Evolutionary conservation across 2,797 vertebrate genomes (phyloP), one percentile per base, ranked within the genome.

Genomic region (Paedocypris micromegethes): DNA sequence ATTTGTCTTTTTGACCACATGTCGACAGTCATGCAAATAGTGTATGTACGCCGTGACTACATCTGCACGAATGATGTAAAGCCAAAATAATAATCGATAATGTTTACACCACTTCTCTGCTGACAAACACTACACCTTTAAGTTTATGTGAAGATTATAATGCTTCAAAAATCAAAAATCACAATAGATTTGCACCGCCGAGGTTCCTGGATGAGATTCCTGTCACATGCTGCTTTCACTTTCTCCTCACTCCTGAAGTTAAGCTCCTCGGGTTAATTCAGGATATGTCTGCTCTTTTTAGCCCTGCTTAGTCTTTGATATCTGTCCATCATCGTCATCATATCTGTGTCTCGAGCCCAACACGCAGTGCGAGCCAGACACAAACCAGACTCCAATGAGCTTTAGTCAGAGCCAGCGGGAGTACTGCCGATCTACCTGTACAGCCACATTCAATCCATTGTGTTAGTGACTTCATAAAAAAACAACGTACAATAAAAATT

Each of bases 251-350:
- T 58, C 7, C 46, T 56, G 56, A 52, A 69, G 77, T 59, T 89
- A 87, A 86, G 82, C 86, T 81, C 48, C 73, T 84, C 87, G 87
- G 86, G 84, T 83, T 82, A 86, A 87, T 80, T 81, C 72, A 81
- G 68, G 70, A 41, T 70, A 62, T 64, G 71, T 77, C 50, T 72
- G 79, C 81, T 79, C 77, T 81, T 73, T 76, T 85, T 81, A 82
- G 81, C 78, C 75, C 43, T 71, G 78, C 81, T 79, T 80, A 80
- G 74, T 78, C 68, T 78, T 74, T 82, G 75, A 83, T 66, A 49
- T 67, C 45, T 64, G 53, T 70, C 57, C 53, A 64, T 68, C 55
- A 23, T 23, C 23, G 23, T 23, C 23, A 23, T 23, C 23, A 60
- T 74, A 54, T 57, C 5, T 73, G 50, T 49, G 40, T 66, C 38